A percentile compares a stretch with the other conserved stretches of the same genome.
Evolutionary conservation across 1,140 invertebrate genomes (phyloP).

Genomic region (Caerostris darwini): DNA sequence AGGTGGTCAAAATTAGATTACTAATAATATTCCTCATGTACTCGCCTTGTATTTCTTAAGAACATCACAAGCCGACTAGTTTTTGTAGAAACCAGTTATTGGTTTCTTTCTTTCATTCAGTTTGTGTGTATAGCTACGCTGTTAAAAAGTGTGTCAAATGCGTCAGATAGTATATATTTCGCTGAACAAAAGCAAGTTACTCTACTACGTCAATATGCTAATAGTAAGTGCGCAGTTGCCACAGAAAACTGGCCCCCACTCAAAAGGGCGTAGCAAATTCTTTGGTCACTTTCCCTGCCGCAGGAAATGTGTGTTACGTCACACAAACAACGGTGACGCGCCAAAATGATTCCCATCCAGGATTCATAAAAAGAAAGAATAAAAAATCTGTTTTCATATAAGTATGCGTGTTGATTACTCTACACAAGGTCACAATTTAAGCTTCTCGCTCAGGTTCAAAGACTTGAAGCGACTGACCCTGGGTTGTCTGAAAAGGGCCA

Average conservation of each 20-base stretch:
- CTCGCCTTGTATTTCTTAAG: no score
- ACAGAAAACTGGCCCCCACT: not conserved
- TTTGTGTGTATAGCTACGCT: no score
- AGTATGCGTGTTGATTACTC: constrained; percentile 52
- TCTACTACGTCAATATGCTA: not conserved
- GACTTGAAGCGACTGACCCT: constrained; percentile 40
- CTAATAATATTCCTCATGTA: no score
- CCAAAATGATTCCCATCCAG: constrained; percentile 14
- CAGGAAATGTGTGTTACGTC: constrained; percentile 18
- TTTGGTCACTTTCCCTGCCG: not conserved
- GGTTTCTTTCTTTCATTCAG: no score
- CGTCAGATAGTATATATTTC: not conserved
- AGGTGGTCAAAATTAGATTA: no score
- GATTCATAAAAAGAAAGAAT: not conserved
- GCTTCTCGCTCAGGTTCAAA: constrained; percentile 51
- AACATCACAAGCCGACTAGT: no score
- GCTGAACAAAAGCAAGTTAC: not conserved
- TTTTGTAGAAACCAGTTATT: no score
- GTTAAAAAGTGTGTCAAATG: not conserved
- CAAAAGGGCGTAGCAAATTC: constrained; percentile 16
- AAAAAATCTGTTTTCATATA: constrained; percentile 30
- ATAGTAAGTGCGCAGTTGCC: not conserved
- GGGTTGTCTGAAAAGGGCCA: constrained; percentile 50
- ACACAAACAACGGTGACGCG: not conserved
- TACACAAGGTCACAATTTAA: constrained; percentile 52